Evolutionary conservation across 2,797 vertebrate genomes (phyloP), one percentile per base, ranked within the genome.

Genomic region (Lophotriccus pileatus): DNA sequence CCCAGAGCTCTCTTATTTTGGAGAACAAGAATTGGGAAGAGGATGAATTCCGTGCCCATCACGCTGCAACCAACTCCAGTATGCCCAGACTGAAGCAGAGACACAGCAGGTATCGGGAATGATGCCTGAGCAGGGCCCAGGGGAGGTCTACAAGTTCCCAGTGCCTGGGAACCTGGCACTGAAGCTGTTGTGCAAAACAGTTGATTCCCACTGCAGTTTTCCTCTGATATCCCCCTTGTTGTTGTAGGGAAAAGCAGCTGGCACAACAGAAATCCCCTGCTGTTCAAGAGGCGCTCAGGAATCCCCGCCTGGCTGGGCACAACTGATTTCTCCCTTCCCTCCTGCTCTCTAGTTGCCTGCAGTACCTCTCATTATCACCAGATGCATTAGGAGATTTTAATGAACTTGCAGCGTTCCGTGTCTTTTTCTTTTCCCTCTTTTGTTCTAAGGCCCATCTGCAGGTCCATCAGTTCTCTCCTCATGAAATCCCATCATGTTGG

Each of bases 1-100:
- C 98, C 80, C 97, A 95, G 34, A 98, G 98, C 98, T 99, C 50
- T 30, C 50, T 52, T 52, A 17, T 98, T 95, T 97, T 98, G 82
- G 94, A 97, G 96, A 98, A 98, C 70, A 95, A 97, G 96, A 89
- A 93, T 28, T 91, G 97, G 56, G 96, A 99, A 2, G 95, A 98
- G 89, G 94, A 97, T 0, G 84, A 94, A 11, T 98, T 98, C 87
- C 91, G 98, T 7, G 7, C 92, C 25, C 97, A 85, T 82, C 98
- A 97, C 91, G 96, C 98, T 2, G 95, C 98, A 50, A 97, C 98
- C 89, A 98, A 85, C 66, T 98, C 98, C 63, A 97, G 90, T 8
- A 98, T 98, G 56, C 93, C 96, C 6, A 73, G 97, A 28, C 76
- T 98, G 66, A 97, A 96, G 49, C 83, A 96, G 69, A 97, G 98